A percentile compares a stretch with the other conserved stretches of the same genome.
These are phyloP conservation scores for Anguilla japonica DNA, from an alignment of 2,113 vertebrate genomes.

Conservation along the genomic window DNA sequence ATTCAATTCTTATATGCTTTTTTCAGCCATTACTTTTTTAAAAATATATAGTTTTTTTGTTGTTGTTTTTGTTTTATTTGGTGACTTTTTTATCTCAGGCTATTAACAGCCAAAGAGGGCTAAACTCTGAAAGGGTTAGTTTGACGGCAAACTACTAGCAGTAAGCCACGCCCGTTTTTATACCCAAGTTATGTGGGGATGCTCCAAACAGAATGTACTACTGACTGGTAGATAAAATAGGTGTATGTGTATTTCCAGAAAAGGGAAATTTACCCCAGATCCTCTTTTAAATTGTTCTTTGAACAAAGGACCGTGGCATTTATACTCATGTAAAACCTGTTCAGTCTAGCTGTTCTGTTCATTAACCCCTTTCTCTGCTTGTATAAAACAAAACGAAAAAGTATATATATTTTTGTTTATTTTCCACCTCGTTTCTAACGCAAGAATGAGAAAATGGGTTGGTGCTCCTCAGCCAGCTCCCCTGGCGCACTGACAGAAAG, in stretches of 20 bases:
- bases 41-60: conserved; percentile 10
- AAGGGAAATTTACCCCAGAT: neutral
- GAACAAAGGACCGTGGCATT: conserved; percentile 11
- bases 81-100: neutral
- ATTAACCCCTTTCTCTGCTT: neutral
- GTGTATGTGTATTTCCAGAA: neutral
- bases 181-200: neutral
- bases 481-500: neutral
- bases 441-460: neutral
- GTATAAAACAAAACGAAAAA: neutral
- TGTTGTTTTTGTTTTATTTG: neutral
- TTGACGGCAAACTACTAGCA: conserved; percentile 12
- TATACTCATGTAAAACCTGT: conserved; percentile 3
- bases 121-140: neutral
- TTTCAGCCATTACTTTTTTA: neutral
- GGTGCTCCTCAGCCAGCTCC: neutral
- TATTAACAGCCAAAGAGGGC: conserved; percentile 22
- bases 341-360: neutral
- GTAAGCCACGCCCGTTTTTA: neutral
- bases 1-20: neutral
- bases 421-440: neutral
- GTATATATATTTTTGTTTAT: neutral
- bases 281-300: conserved; percentile 9
- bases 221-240: neutral
- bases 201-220: conserved; percentile 19